These are phyloP conservation scores for Dione juno DNA, from an alignment of 2,888 invertebrate species.

Conservation along the genomic window DNA sequence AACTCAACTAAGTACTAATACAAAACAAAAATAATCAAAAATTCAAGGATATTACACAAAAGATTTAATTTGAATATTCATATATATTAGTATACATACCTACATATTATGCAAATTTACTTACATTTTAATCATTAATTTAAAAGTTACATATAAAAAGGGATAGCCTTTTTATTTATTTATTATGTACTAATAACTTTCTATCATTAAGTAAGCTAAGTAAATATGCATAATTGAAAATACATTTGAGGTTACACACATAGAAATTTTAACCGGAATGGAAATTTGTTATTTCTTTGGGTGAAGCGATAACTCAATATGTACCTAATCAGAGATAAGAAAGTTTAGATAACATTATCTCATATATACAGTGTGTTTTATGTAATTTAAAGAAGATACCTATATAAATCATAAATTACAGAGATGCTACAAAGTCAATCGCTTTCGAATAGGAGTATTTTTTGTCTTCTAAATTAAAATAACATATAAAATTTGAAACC, in stretches of 20 bases:
- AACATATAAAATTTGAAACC: no score
- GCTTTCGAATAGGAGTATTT: no score
- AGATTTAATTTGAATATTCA: no score
- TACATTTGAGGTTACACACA: background rate
- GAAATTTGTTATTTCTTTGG: conserved; percentile 62
- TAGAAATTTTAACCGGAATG: conserved; percentile 8
- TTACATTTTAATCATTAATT: no score
- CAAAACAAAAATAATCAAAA: no score
- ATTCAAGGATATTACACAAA: no score
- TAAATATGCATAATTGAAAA: background rate
- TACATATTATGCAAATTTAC: no score
- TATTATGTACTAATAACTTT: background rate
- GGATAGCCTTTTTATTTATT: background rate
- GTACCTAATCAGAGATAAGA: conserved; percentile 78
- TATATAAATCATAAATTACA: background rate
- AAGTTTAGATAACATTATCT: conserved; percentile 61
- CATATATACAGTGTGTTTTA: conserved; percentile 60
- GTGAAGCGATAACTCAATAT: conserved; percentile 73
- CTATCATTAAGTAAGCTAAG: background rate
- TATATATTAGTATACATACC: no score
- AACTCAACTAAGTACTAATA: no score
- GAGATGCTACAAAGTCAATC: no score
- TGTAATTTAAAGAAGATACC: background rate
- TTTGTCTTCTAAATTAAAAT: no score
- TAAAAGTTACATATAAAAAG: no score